Percentiles rank a stretch among this genome's conserved stretches.
These are phyloP conservation scores for Halictus rubicundus DNA, from an alignment of 1,140 invertebrate species.

Conservation along the genomic window DNA sequence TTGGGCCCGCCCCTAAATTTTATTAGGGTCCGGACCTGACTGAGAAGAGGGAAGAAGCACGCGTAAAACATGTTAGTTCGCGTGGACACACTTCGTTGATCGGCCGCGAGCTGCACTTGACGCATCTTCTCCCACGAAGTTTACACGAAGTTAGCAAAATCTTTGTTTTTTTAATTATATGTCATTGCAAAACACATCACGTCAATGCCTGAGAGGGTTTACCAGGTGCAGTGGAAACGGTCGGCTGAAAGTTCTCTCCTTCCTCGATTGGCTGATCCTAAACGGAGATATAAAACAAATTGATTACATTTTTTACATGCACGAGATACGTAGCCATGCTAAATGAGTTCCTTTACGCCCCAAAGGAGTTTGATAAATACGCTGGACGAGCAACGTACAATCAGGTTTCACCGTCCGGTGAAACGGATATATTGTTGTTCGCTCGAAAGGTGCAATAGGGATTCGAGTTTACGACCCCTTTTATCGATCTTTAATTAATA, in stretches of 20 bases:
- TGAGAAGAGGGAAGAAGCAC: conserved; percentile 57
- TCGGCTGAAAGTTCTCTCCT: conserved; percentile 26
- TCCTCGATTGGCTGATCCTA: not conserved
- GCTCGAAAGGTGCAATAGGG: not conserved
- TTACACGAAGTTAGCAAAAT: conserved; percentile 75
- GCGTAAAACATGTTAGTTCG: conserved; percentile 44
- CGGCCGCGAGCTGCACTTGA: conserved; percentile 53
- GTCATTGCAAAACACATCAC: conserved; percentile 52
- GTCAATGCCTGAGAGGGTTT: conserved; percentile 58
- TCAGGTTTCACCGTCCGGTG: not conserved
- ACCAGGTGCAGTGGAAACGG: conserved; percentile 60
- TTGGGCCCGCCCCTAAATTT: conserved; percentile 78
- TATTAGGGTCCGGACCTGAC: conserved; percentile 67
- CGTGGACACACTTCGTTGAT: conserved; percentile 51
- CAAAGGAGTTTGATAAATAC: not conserved
- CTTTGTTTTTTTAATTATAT: conserved; percentile 62
- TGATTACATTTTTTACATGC: conserved; percentile 1
- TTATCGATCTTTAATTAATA: conserved; percentile 18
- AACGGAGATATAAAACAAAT: conserved; percentile 4
- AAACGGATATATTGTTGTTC: conserved; percentile 20
- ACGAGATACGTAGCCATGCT: not conserved
- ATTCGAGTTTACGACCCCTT: not conserved
- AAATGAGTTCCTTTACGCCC: conserved; percentile 4
- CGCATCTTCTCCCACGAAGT: conserved; percentile 62
- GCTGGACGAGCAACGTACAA: conserved; percentile 30